Evolutionary conservation across 2,888 invertebrate genomes (phyloP).

Genomic region (Tholera decimalis): DNA sequence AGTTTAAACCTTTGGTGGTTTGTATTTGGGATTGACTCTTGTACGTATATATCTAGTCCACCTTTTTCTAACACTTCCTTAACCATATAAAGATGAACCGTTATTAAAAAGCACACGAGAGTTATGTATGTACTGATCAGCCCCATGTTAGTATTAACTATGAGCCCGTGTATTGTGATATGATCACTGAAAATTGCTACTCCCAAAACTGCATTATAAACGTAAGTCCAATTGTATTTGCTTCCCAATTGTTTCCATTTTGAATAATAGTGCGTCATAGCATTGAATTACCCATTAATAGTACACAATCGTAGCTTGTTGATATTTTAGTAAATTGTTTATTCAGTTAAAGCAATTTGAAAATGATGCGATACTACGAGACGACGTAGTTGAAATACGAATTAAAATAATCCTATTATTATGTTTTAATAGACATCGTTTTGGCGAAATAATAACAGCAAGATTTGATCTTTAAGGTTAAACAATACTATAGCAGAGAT

Average conservation of each 20-base stretch:
- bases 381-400: background rate
- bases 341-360: background rate
- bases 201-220: conserved; percentile 1
- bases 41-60: conserved; percentile 65
- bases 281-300: background rate
- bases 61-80: conserved; percentile 18
- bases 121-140: conserved; percentile 15
- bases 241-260: conserved; percentile 31
- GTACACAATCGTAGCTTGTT: conserved; percentile 6
- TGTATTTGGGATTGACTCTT: conserved; percentile 35
- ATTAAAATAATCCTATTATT: background rate
- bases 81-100: conserved; percentile 6
- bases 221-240: conserved; percentile 1
- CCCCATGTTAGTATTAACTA: conserved; percentile 12
- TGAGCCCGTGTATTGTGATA: background rate
- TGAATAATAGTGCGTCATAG: conserved; percentile 26
- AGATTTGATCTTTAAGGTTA: no score
- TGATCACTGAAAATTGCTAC: conserved; percentile 3
- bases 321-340: conserved; percentile 21
- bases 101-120: conserved; percentile 4
- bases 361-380: background rate
- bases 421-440: background rate
- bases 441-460: no score
- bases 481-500: no score
- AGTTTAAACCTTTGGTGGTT: conserved; percentile 69